Evolutionary conservation across 1,140 invertebrate species (phyloP), one percentile per base, ranked within the genome.

Genomic region (Drosophila virilis): DNA sequence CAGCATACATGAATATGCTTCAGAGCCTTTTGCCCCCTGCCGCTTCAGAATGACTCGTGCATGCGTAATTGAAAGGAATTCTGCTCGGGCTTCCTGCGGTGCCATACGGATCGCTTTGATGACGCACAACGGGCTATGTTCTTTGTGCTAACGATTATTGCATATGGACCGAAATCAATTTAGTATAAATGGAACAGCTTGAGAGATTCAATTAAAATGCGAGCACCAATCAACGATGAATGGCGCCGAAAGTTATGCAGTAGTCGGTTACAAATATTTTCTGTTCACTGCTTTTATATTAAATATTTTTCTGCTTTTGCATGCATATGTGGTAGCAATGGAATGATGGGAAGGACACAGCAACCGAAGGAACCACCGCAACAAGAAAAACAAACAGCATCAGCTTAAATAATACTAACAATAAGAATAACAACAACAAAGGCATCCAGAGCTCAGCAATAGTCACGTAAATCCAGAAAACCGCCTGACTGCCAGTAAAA

Each of bases 381-480:
- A 10, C 38, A 32, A n/a, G 12, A 66, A 35, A n/a, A 22, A 59
- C 15, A n/a, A 73, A 42, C 22, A 50, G 37, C 13, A 70, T 33
- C 13, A 33, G 6, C 40, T 28, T 15, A n/a, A 60, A 46, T n/a
- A 52, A 45, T 40, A 62, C 43, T 54, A 61, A 46, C 32, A 54
- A 58, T 59, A 72, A 60, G 33, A 74, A 61, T 37, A 57, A 50
- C 35, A 55, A 59, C 54, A 72, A 22, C 22, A 22, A 48, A 57
- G 37, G 8, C 33, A 12, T 54, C 40, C 54, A 54, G 15, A 57
- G 51, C 65, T 48, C 50, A 74, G 65, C 65, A 57, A 69, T 55
- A 69, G 66, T 69, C 64, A 74, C 71, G 66, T 74, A 69, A 74
- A 74, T 69, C 71, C 71, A 22, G 50, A 60, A 60, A 69, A 61